Evolutionary conservation across 2,888 invertebrate genomes (phyloP), one percentile per base, ranked within the genome.

Genomic region (Microplitis deprimator): DNA sequence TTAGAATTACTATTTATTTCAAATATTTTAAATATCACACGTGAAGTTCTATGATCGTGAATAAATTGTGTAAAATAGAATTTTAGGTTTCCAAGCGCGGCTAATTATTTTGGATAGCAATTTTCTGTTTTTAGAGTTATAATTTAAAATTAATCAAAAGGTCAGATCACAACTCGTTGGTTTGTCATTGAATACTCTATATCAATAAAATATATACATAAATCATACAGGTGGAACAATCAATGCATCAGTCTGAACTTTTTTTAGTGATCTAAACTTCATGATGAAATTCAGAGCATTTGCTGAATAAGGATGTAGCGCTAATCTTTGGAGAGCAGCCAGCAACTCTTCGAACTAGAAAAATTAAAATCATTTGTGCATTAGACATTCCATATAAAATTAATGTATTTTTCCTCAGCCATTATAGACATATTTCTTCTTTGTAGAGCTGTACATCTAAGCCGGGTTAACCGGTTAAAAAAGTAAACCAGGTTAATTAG

Each of bases 201-300:
- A 29, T 29, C 29, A 29, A 29, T 29, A 29, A 0, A 2, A 29
- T 29, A 29, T 29, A 29, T 29, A 29, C 29, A 29, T 29, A 29
- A 29, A 29, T 29, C 29, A 29, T 29, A 29, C 29, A 83, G 88
- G 93, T 13, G 94, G 94, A 75, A 95, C 91, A 82, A 93, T 92
- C 72, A 92, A 85, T 6, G 92, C 91, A 85, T 92, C 91, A 16
- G 91, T 92, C 85, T 94, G 93, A 77, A 91, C 90, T 81, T 92
- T 87, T 62, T 95, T 86, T 0, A 92, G 90, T 85, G 92, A 94
- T 81, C 95, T 91, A 84, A 92, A 96, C 80, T 93, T 91, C 82
- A 93, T 92, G 83, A 98, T 93, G 82, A 96, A 96, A 64, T 95
- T 94, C 87, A 94, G 93, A 41, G 90, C 91, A 84, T 91, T 92